phyloP scores from a whole-genome alignment of 2,797 vertebrate species.

The Rhadinocentrus ornatus region DNA sequence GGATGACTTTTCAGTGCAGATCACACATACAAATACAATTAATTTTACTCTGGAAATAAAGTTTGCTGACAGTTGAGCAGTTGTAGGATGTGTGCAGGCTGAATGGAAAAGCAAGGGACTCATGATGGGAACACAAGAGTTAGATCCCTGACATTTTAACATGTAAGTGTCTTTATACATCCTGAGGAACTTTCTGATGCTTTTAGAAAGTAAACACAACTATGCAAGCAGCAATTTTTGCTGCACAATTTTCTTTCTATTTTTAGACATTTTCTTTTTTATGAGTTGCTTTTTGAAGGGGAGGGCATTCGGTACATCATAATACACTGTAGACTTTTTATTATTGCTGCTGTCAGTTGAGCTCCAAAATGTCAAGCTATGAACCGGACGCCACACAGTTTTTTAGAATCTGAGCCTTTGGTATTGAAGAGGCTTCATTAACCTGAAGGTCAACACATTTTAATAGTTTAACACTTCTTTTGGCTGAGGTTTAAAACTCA shows the following conservation, averaged over 20 bases:
- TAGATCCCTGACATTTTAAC: not conserved
- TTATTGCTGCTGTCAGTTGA: not conserved
- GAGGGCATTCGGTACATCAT: not conserved
- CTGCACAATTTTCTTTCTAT: not conserved
- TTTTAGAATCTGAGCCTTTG: conserved; percentile 5
- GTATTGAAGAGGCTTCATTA: conserved; percentile 42
- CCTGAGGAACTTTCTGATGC: not conserved
- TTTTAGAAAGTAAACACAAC: not conserved
- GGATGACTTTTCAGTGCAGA: conserved; percentile 42
- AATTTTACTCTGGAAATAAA: not conserved
- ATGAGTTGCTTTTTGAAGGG: not conserved
- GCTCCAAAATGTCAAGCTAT: conserved; percentile 26
- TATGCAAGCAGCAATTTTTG: not conserved
- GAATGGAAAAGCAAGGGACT: not conserved
- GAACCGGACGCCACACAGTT: not conserved
- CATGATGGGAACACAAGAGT: conserved; percentile 6
- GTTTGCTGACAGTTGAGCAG: conserved; percentile 19
- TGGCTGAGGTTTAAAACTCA: conserved; percentile 37
- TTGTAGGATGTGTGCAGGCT: conserved; percentile 1
- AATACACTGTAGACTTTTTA: not conserved
- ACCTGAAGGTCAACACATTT: conserved; percentile 28
- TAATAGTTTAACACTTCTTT: conserved; percentile 15
- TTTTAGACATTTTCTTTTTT: not conserved
- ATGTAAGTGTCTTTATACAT: conserved; percentile 2
- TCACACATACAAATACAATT: not conserved